A percentile compares a stretch with the other conserved stretches of the same genome.
These are phyloP conservation scores for Drosophila willistoni DNA, from an alignment of 1,140 invertebrate species.

Conservation along the genomic window DNA sequence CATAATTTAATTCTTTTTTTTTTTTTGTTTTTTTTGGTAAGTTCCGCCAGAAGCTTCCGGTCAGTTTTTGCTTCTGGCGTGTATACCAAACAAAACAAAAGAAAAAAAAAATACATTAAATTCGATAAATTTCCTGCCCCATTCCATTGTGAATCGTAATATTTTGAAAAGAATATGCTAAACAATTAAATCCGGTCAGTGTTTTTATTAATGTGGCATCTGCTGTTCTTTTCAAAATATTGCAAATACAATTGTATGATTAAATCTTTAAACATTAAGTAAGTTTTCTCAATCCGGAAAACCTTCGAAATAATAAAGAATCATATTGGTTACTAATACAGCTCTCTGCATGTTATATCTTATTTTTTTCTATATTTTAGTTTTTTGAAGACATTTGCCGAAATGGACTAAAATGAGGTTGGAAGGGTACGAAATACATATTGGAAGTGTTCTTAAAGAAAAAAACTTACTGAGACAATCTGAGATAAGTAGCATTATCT, in stretches of 20 bases:
- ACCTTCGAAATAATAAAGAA: constrained; percentile 63
- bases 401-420: no score
- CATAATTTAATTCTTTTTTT: background rate
- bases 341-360: background rate
- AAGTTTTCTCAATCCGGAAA: constrained; percentile 37
- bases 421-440: no score
- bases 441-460: no score
- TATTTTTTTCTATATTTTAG: background rate
- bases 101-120: background rate
- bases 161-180: constrained; percentile 66
- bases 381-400: no score
- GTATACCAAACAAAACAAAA: constrained; percentile 1
- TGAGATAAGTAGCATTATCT: no score
- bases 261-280: constrained; percentile 41
- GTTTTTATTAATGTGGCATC: constrained; percentile 45
- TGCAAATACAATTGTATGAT: constrained; percentile 12
- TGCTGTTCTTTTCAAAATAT: constrained; percentile 72
- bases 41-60: constrained; percentile 51
- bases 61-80: constrained; percentile 55
- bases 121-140: background rate
- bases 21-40: background rate
- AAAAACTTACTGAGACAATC: no score
- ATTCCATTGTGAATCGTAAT: constrained; percentile 32
- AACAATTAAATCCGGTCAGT: constrained; percentile 63
- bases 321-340: constrained; percentile 76